Evolutionary conservation across 2,797 vertebrate genomes (phyloP).

Genomic region (Sebastes oblongus): DNA sequence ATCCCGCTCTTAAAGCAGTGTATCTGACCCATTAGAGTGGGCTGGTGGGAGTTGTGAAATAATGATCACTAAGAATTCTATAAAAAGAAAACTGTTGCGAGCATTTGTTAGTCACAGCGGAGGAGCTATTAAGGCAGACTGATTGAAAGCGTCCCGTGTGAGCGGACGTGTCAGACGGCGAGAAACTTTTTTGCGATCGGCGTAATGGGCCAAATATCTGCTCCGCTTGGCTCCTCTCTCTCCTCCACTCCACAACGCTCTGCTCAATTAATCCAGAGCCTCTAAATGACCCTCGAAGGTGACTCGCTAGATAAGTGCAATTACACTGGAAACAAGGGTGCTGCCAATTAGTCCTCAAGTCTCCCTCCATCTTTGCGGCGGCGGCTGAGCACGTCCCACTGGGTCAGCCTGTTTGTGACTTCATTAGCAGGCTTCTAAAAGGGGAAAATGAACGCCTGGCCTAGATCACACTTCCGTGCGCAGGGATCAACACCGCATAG

Average conservation of each 20-base stretch:
- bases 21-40: constrained; percentile 73
- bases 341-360: constrained; percentile 84
- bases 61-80: constrained; percentile 76
- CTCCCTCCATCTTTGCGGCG: constrained; percentile 70
- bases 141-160: constrained; percentile 74
- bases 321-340: constrained; percentile 84
- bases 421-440: constrained; percentile 84
- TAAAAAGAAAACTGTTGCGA: constrained; percentile 72
- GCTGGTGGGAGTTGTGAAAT: constrained; percentile 72
- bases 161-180: constrained; percentile 64
- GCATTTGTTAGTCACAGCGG: constrained; percentile 73
- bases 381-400: constrained; percentile 73
- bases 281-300: constrained; percentile 87
- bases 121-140: constrained; percentile 74
- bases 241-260: constrained; percentile 57
- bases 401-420: constrained; percentile 82
- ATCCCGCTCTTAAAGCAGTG: constrained; percentile 65
- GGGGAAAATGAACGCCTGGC: constrained; percentile 77
- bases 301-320: constrained; percentile 86
- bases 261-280: constrained; percentile 85
- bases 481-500: constrained; percentile 47
- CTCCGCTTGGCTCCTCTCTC: constrained; percentile 59
- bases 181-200: constrained; percentile 67
- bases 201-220: constrained; percentile 81
- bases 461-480: constrained; percentile 64